Evolutionary conservation across 2,888 invertebrate species (phyloP), one percentile per base, ranked within the genome.

Genomic region (Cerastis leucographa): DNA sequence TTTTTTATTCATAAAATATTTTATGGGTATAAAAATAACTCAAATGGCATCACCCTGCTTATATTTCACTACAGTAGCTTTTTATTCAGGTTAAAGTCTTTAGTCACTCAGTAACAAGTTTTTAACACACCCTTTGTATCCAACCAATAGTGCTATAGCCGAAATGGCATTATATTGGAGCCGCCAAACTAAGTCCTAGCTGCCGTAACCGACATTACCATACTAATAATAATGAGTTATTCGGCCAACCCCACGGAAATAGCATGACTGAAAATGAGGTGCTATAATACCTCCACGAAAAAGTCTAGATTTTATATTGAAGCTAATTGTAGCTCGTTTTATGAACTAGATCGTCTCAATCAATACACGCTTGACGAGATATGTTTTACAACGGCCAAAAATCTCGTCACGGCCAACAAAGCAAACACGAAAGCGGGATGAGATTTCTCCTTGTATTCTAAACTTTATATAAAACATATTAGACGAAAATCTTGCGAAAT

Each of bases 161-260:
- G 17, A 68, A 87, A 84, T 70, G 29, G 46, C 76, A 84, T 81
- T 71, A 74, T 73, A 76, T 66, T 78, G 67, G 66, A 74, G 40
- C 71, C 49, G 65, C 56, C 66, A 70, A 74, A 77, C 77, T 71
- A 74, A 80, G 68, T 78, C 44, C 40, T 72, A 56, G 46, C 78
- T 86, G 73, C 70, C 81, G 79, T 85, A 84, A 82, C 84, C 74
- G 56, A 74, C 35, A 85, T 88, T 85, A 83, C 74, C 80, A 76
- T 79, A 76, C 74, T 75, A 87, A 87, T 85, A 83, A 75, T 76
- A 86, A 86, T 86, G 84, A 76, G 76, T 76, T 76, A 80, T 81
- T 82, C 73, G 65, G 70, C 74, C 64, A 76, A 83, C 75, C 78
- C 59, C 56, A 80, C 79, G 76, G 73, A 79, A 76, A 85, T 82